These are phyloP conservation scores for Yponomeuta sedellus DNA, from an alignment of 2,888 invertebrate species.

Conservation along the genomic window DNA sequence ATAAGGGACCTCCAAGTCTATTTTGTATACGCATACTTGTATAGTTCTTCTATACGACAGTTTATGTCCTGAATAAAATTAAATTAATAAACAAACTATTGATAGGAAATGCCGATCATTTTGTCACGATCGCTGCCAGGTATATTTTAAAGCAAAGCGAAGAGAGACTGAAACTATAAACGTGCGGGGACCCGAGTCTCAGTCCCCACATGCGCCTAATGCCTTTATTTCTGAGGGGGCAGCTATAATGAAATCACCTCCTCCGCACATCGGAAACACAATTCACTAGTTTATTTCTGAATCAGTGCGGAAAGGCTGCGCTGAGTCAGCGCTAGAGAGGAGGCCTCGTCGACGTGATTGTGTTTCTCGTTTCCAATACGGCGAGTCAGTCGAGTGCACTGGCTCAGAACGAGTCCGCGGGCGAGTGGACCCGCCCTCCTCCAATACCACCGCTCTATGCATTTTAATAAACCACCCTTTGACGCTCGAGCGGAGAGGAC, in stretches of 20 bases:
- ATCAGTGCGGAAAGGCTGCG: background rate
- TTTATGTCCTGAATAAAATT: too few relatives aligned
- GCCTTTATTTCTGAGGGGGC: background rate
- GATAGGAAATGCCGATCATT: too few relatives aligned
- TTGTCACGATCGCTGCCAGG: too few relatives aligned
- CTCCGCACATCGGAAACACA: background rate
- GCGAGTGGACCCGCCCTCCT: background rate
- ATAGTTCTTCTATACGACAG: too few relatives aligned
- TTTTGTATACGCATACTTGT: too few relatives aligned
- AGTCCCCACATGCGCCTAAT: background rate
- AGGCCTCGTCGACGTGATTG: background rate
- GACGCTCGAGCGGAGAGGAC: background rate
- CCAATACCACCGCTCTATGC: background rate
- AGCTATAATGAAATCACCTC: background rate
- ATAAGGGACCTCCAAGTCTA: too few relatives aligned
- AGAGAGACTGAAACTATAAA: background rate
- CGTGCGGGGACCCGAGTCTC: background rate
- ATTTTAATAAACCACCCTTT: constrained; percentile 1
- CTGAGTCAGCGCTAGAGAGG: background rate
- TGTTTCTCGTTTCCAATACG: background rate
- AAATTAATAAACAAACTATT: too few relatives aligned
- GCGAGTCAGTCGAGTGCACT: background rate
- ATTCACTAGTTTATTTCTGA: background rate
- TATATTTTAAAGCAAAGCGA: too few relatives aligned
- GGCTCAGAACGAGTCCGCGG: background rate